Base-by-base conservation (phyloP, 2,888 invertebrate genomes). In the Rutpela maculata region DNA sequence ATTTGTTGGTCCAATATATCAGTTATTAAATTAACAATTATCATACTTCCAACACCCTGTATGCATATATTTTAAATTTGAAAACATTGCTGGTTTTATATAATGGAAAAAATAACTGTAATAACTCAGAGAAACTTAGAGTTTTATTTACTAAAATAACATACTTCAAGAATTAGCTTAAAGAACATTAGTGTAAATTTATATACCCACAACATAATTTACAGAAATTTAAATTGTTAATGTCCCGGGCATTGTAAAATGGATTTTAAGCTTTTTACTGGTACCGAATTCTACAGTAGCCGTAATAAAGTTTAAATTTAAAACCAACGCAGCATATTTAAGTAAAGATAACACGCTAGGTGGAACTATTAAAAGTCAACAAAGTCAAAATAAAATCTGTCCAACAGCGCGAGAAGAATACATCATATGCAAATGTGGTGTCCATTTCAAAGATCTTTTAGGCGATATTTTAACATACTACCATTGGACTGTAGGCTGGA, bases 341-440 rank as follows among this genome's bases (percentile, higher is more conserved):
- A 72, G 55, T 56, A 68, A 68, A 76, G 76, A 79, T 79, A 79
- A 80, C 80, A 67, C 80, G 55, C 75, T 75, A 74, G 74, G 76
- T 56, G 69, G 57, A 74, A 66, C 80, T 78, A 80, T 81, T 82
- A 81, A 81, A 78, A 80, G 68, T 71, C 81, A 68, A 78, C 80
- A 79, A 78, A 75, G 80, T 79, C 78, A 75, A 78, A 80, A 78
- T 81, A 78, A 79, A 79, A 79, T 69, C 59, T 56, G 74, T 66
- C 78, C 78, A 65, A 73, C 79, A 43, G 81, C 22, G 76, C 73
- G 65, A 75, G 77, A 76, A 74, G 78, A 77, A 76, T 78, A 78
- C 73, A 75, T 80, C 80, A 78, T 77, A 80, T 81, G 79, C 74
- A 80, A 80, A 80, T 81, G 69, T 35, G 78, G 60, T 38, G 31